Conservation (phyloP, 2,113 vertebrate species). For the mouse (Mus musculus) region GRCm39 chr9:80129501-80130000, state of each 20-base stretch:
- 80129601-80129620: not conserved
- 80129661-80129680: not conserved
- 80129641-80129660: not conserved
- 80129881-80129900: not conserved
- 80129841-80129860: not conserved
- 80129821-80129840: not conserved
- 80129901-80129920: not conserved
- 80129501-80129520: not conserved
- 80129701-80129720: not conserved
- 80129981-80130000: not conserved
- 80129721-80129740: not conserved
- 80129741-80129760: not conserved
- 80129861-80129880: not conserved
- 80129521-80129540: not conserved
- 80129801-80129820: not conserved
- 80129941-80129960: not conserved
- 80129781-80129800: not conserved
- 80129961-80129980: not conserved
- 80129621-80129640: not conserved
- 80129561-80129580: not conserved
- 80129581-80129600: not conserved
- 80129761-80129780: not conserved
- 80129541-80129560: not conserved
- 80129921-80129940: not conserved
- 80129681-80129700: conserved; percentile 35